Evolutionary conservation across 2,888 invertebrate genomes (phyloP).

Genomic region (Theodoxus fluviatilis): DNA sequence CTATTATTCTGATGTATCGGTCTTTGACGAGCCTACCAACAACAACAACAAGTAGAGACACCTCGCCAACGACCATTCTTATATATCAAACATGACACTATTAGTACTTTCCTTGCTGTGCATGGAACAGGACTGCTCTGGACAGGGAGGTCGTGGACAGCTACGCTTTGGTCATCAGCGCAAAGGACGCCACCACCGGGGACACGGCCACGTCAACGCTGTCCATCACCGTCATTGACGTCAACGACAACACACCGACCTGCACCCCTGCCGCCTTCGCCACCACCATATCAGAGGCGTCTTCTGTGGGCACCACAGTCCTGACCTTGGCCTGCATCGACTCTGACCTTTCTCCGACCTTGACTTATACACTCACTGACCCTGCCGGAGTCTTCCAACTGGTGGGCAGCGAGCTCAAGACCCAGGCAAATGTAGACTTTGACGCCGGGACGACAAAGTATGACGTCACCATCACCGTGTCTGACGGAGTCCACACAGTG

Average conservation of each 20-base stretch:
- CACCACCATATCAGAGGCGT: slow-evolving; percentile 36
- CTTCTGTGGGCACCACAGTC: slow-evolving; percentile 28
- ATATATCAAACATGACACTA: too few species aligned
- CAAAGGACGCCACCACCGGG: slow-evolving; percentile 34
- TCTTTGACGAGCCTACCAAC: too few species aligned
- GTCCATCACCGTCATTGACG: slow-evolving; percentile 34
- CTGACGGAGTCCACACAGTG: slow-evolving; percentile 33
- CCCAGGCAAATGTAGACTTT: slow-evolving; percentile 36
- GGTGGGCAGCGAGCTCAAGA: slow-evolving; percentile 28
- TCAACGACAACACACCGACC: slow-evolving; percentile 40
- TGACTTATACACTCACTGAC: slow-evolving; percentile 33
- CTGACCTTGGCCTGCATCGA: slow-evolving; percentile 32
- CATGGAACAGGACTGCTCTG: too few species aligned
- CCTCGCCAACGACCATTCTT: too few species aligned
- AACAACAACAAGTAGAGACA: too few species aligned
- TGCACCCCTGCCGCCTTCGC: slow-evolving; percentile 37
- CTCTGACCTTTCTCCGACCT: slow-evolving; percentile 28
- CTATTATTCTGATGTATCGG: too few species aligned
- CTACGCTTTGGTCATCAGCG: slow-evolving; percentile 27
- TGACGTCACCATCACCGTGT: slow-evolving; percentile 33
- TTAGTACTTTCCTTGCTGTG: too few species aligned
- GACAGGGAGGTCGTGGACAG: slow-evolving; percentile 21
- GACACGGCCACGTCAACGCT: slow-evolving; percentile 36
- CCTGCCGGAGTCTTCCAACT: slow-evolving; percentile 39
- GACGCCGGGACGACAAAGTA: slow-evolving; percentile 35